phyloP scores from a whole-genome alignment of 2,113 vertebrate genomes.

The Rynchops niger region DNA sequence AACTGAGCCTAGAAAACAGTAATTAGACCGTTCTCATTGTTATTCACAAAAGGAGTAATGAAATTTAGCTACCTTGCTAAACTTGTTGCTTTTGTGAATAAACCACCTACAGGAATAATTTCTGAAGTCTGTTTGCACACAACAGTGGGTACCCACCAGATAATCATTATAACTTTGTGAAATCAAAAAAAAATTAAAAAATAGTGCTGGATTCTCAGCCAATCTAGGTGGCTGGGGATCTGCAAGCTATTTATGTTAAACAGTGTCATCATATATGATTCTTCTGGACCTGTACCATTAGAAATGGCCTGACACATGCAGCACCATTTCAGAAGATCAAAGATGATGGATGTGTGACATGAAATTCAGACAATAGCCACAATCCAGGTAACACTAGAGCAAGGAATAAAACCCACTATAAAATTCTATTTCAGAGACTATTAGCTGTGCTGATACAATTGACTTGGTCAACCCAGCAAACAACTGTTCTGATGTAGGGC shows the following conservation, averaged over 20 bases:
- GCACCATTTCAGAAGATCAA: background rate
- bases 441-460: background rate
- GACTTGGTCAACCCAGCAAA: background rate
- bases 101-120: background rate
- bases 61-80: background rate
- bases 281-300: background rate
- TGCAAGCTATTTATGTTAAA: background rate
- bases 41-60: background rate
- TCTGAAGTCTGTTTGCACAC: background rate
- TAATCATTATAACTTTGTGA: background rate
- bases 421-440: background rate
- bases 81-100: background rate
- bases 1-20: background rate
- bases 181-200: background rate
- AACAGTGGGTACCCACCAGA: background rate
- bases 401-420: background rate
- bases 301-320: background rate
- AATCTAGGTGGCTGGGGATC: background rate
- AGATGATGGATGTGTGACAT: background rate
- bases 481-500: background rate
- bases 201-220: background rate
- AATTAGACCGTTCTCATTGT: background rate
- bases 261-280: background rate
- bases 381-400: background rate
- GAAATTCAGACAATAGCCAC: background rate